Percentiles rank a stretch among this genome's conserved stretches.
These are phyloP conservation scores for Patiria miniata DNA, from an alignment of 35 echinoderm and acorn worm genomes.

Conservation along the genomic window DNA sequence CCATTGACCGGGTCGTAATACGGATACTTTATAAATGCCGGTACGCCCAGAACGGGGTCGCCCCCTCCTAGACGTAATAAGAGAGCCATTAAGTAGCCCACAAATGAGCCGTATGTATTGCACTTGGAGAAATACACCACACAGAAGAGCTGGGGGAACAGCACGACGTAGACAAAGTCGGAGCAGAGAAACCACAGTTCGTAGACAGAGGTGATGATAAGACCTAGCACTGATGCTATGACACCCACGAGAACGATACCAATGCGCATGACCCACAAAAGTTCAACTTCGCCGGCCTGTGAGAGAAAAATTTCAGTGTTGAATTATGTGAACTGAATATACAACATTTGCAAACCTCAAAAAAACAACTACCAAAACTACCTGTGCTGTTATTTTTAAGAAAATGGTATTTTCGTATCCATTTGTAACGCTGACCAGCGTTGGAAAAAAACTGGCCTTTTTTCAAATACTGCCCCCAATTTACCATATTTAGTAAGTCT, in stretches of 20 bases:
- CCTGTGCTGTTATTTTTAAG: too few species aligned
- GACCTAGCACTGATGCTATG: slow-evolving; percentile 67
- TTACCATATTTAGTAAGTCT: too few species aligned
- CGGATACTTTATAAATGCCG: slow-evolving; percentile 83
- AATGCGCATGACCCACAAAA: slow-evolving; percentile 90
- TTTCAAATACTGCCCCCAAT: too few species aligned
- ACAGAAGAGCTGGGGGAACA: slow-evolving; percentile 97
- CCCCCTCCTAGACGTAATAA: slow-evolving; percentile 82
- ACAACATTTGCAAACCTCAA: not conserved
- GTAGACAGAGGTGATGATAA: slow-evolving; percentile 94
- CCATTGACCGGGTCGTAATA: slow-evolving; percentile 68
- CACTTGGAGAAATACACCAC: slow-evolving; percentile 86
- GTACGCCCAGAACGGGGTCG: slow-evolving; percentile 52
- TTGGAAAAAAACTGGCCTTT: too few species aligned
- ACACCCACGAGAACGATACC: slow-evolving; percentile 71
- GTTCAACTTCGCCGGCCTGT: slow-evolving; percentile 85
- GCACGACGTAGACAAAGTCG: slow-evolving; percentile 95
- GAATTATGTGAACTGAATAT: not conserved
- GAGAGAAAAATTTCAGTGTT: slow-evolving; percentile 28
- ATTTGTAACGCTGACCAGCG: too few species aligned
- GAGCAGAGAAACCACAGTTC: slow-evolving; percentile 97
- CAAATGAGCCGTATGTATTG: slow-evolving; percentile 90
- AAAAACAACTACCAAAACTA: not conserved
- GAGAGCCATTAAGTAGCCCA: slow-evolving; percentile 80
- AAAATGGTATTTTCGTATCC: not conserved